Evolutionary conservation across 2,888 invertebrate species (phyloP), one percentile per base, ranked within the genome.

Genomic region (Drosophila ezoana): DNA sequence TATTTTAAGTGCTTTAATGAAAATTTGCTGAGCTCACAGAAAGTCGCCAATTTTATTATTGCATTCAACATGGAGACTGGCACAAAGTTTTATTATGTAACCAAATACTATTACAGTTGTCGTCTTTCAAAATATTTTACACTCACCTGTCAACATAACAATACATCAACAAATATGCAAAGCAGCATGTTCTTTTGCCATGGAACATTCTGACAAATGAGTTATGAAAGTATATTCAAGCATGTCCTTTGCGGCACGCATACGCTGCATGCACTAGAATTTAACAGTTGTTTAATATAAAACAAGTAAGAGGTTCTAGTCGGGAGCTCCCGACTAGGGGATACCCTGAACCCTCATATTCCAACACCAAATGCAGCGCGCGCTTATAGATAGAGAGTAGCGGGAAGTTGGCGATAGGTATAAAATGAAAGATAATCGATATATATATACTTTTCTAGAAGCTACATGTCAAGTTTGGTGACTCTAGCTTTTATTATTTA

Each of bases 171-270:
- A 47, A 43, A 32, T 37, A 40, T 35, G 49, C 52, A 70, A 70
- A 70, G 33, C 51, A 71, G 61, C 54, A 75, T 49, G 61, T 65
- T 33, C 37, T 48, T 59, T 70, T 54, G 20, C 14, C 41, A 44
- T 58, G 41, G 56, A 67, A 72, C 62, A 72, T 68, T 68, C 59
- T 56, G 61, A 8, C 38, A 47, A 58, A 66, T 74, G 40, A 75
- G 59, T 70, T 65, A 56, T 70, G 32, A 16, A 70, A 38, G 38
- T 49, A 14, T 37, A 6, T 3, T 9, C n/a, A 16, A 58, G n/a
- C 57, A 13, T 18, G 10, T 10, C 18, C 37, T 10, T 32, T n/a
- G 5, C 13, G 2, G 23, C 41, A 14, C 1, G 6, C 6, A 33
- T 33, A 33, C 13, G 8, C 18, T 20, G 20, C 6, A 9, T 10